Evolutionary conservation across 2,113 vertebrate species (phyloP).

Genomic region (Meriones unguiculatus): DNA sequence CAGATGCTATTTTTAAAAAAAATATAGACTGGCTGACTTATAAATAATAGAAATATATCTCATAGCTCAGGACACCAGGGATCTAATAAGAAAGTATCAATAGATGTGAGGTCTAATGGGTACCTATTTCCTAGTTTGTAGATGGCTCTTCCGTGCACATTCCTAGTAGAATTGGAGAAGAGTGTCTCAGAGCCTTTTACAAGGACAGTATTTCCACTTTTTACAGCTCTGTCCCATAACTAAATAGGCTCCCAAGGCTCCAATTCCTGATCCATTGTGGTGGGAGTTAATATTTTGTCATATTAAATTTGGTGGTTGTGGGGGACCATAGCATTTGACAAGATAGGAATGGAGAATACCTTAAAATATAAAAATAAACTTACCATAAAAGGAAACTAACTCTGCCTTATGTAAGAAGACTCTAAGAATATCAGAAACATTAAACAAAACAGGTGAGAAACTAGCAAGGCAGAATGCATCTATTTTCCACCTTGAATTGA

Average conservation of each 20-base stretch:
- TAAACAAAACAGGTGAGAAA: background rate
- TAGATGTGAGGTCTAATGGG: too few relatives aligned
- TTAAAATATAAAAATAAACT: conserved; percentile 14
- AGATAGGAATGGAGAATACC: background rate
- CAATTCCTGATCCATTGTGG: background rate
- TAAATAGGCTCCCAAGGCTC: background rate
- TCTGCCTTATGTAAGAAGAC: background rate
- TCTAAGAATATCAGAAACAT: background rate
- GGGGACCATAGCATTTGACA: background rate
- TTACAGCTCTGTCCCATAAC: background rate
- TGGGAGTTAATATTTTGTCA: background rate
- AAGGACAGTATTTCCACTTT: background rate
- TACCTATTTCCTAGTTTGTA: background rate
- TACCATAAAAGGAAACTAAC: background rate
- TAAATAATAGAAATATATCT: background rate
- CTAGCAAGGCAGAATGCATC: background rate
- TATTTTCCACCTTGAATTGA: background rate
- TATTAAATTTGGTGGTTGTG: background rate
- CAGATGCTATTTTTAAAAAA: background rate
- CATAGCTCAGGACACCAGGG: background rate
- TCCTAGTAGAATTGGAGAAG: background rate
- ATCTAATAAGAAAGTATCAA: background rate
- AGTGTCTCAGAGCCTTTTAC: background rate
- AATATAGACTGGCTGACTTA: background rate
- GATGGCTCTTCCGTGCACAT: background rate